phyloP scores from a whole-genome alignment of 2,797 vertebrate genomes.

The Tamandua tetradactyla region DNA sequence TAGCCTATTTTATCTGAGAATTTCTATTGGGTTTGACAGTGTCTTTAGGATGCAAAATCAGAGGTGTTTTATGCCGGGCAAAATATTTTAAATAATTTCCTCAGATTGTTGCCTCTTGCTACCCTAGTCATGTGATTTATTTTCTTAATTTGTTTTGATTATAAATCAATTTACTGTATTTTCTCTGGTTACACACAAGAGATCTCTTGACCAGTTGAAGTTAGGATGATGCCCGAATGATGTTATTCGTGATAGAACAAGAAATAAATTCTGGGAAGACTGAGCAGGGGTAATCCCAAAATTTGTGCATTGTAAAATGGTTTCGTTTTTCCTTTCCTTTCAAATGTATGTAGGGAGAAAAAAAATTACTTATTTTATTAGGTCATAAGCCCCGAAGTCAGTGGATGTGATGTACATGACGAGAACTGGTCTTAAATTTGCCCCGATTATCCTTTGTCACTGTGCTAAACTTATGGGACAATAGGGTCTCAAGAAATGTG shows the following conservation, averaged over 20 bases:
- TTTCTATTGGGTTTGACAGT: background rate
- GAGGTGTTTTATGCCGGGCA: background rate
- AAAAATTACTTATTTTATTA: conserved; percentile 2
- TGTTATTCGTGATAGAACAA: conserved; percentile 28
- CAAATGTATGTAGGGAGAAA: background rate
- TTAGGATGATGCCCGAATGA: background rate
- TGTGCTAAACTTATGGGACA: conserved; percentile 60
- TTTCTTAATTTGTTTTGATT: conserved; percentile 52
- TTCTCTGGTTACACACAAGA: conserved; percentile 29
- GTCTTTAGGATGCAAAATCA: background rate
- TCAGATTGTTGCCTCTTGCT: conserved; percentile 29
- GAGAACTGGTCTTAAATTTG: conserved; percentile 47
- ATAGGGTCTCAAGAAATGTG: conserved; percentile 55
- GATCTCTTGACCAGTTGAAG: conserved; percentile 12
- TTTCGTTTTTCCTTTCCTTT: conserved; percentile 27
- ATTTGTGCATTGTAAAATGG: background rate
- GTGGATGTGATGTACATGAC: background rate
- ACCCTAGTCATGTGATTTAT: conserved; percentile 11
- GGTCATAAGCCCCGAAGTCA: conserved; percentile 4
- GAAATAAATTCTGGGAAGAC: conserved; percentile 40
- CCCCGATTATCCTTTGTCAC: conserved; percentile 56
- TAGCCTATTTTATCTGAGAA: background rate
- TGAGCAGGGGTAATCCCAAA: conserved; percentile 5
- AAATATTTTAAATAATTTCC: background rate
- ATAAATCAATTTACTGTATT: conserved; percentile 22